Evolutionary conservation across 2,113 vertebrate genomes (phyloP), one percentile per base, ranked within the genome.

Genomic region (Aspiorhynchus laticeps): DNA sequence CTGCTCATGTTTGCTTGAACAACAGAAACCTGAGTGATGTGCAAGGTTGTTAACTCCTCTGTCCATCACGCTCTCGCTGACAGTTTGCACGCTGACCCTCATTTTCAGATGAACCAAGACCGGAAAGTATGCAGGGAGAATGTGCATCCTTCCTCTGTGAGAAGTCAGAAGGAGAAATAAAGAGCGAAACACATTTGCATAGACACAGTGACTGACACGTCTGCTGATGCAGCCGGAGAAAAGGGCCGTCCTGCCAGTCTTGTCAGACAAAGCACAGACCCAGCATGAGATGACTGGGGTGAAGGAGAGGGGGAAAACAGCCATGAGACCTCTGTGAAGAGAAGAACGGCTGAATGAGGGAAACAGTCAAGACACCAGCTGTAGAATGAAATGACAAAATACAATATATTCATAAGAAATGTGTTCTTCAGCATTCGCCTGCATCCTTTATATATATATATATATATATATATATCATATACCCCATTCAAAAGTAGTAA

Each of bases 151-250:
- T 69, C 63, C 69, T 36, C 31, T 6, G 6, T 1, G 28, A 46
- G 59, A 63, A 81, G 4, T 3, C 0, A 67, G 61, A 15, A 56
- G 21, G 21, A 81, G 56, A 75, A 81, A 74, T 53, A 73, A 74
- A 61, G 38, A 59, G 36, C 6, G 19, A 86, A 86, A 75, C 36
- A 17, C 51, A 82, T 87, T 80, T 63, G 36, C 36, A 46, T 56
- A 77, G 79, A 43, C n/a, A 19, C 33, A 24, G 9, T 61, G 67
- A 78, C 78, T 74, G 67, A 81, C 85, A 53, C 28, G 85, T 75
- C 36, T 82, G 85, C 85, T 87, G 79, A 75, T 81, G 67, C 67
- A 48, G 79, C 78, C 5, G 38, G 56, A 59, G 51, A 81, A 11
- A 43, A 67, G 36, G 67, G 48, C 33, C 4, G 14, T 51, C 73